Evolutionary conservation across 1,140 invertebrate species (phyloP).

Genomic region (Pseudomyrmex cubaensis): DNA sequence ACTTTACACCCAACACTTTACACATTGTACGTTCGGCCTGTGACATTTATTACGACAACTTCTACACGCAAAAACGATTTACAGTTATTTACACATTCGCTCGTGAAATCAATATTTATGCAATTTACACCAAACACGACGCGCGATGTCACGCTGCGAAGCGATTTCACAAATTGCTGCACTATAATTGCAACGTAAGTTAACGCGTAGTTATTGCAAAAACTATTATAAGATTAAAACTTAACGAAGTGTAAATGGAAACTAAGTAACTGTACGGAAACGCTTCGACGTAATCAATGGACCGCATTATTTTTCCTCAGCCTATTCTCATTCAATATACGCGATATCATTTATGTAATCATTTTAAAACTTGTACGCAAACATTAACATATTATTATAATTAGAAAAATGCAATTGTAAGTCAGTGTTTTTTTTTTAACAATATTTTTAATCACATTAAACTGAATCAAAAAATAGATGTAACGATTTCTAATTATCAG

Average conservation of each 20-base stretch:
- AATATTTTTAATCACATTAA: no score
- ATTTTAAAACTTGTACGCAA: neutral
- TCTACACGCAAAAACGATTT: constrained; percentile 65
- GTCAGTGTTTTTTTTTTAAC: no score
- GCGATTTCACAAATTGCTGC: constrained; percentile 63
- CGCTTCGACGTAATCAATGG: neutral
- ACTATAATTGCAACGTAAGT: constrained; percentile 37
- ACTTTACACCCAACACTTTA: constrained; percentile 80
- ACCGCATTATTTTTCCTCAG: neutral
- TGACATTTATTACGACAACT: constrained; percentile 75
- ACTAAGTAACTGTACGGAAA: neutral
- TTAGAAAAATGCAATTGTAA: no score
- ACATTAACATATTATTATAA: neutral
- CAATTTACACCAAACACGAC: constrained; percentile 17
- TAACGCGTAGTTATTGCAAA: neutral
- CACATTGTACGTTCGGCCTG: constrained; percentile 75
- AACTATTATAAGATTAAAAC: constrained; percentile 3
- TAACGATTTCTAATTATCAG: constrained; percentile 9
- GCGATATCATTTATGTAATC: neutral
- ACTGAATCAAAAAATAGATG: neutral
- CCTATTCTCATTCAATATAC: neutral
- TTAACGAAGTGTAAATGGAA: neutral
- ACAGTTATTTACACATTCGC: constrained; percentile 66
- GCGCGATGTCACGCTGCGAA: constrained; percentile 18
- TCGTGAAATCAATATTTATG: constrained; percentile 75